Base-by-base conservation (phyloP, 2,113 vertebrate species). In the Hassar affinis region DNA sequence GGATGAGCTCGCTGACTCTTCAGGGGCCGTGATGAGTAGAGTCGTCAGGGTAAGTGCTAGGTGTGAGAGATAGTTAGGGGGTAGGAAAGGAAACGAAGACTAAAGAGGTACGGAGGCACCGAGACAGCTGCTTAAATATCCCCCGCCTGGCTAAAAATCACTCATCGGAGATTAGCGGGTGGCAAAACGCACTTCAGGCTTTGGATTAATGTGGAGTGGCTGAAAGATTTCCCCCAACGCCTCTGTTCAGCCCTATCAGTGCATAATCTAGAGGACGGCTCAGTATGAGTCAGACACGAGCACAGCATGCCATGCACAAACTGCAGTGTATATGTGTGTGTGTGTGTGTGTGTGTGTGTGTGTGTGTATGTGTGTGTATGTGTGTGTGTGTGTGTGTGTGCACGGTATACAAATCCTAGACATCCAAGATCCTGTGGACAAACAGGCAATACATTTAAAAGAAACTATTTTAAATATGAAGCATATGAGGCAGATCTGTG, bases 191-290 rank as follows among this genome's bases (percentile, higher is more conserved):
- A 56, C 49, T 56, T 78, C 51, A 78, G 61, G 57, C 49, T 2
- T 68, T 30, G 82, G 74, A 83, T 66, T 77, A 83, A 77, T 68
- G 61, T 51, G 25, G 47, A 68, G 72, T 64, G 72, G 47, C 59
- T 64, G 18, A 82, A 47, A 75, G 81, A 82, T 83, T 64, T 52
- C 81, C 71, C 57, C 57, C 33, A 38, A 83, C 49, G 35, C 74
- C 49, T 56, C 74, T 30, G 4, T 49, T 38, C 72, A 76, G 33
- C 30, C 59, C 30, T 52, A 49, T 61, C 72, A 30, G 47, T 27
- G 25, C 61, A 42, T 38, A 66, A 76, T 83, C 59, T 78, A 47
- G 38, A 71, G 68, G 79, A 35, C 14, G 15, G 3, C 49, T 5
- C 62, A 11, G 56, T 38, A 45, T 47, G 81, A 75, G 38, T 47